Evolutionary conservation across 1,140 invertebrate genomes (phyloP).

Genomic region (Diachasma alloeum): DNA sequence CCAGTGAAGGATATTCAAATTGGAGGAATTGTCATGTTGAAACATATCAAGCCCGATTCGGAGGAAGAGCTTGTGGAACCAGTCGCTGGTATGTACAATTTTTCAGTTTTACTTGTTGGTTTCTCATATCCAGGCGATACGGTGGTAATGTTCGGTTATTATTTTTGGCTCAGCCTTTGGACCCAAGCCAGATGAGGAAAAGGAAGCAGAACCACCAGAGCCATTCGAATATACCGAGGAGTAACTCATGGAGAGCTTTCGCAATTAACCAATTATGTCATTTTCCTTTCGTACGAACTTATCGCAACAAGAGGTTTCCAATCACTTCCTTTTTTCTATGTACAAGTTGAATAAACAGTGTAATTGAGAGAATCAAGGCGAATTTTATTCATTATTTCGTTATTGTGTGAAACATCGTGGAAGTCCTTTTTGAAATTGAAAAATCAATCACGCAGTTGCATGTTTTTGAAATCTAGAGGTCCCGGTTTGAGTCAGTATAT

Average conservation of each 20-base stretch:
- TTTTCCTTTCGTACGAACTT: neutral
- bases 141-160: conserved; percentile 21
- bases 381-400: too few relatives aligned
- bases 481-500: too few relatives aligned
- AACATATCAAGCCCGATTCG: conserved; percentile 78
- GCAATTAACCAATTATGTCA: neutral
- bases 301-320: neutral
- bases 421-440: too few relatives aligned
- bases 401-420: too few relatives aligned
- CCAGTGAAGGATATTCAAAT: conserved; percentile 92
- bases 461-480: too few relatives aligned
- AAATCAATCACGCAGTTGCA: too few relatives aligned
- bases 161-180: conserved; percentile 77
- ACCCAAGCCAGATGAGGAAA: conserved; percentile 92
- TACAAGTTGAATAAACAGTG: neutral
- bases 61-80: conserved; percentile 92
- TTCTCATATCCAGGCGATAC: neutral
- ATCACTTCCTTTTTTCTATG: neutral
- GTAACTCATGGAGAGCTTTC: conserved; percentile 57
- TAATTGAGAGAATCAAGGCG: neutral
- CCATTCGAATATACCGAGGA: conserved; percentile 95
- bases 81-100: conserved; percentile 72
- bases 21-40: conserved; percentile 95
- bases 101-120: neutral
- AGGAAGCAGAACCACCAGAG: conserved; percentile 96